These are phyloP conservation scores for Ligdia adustata DNA, from an alignment of 2,888 invertebrate species.

Conservation along the genomic window DNA sequence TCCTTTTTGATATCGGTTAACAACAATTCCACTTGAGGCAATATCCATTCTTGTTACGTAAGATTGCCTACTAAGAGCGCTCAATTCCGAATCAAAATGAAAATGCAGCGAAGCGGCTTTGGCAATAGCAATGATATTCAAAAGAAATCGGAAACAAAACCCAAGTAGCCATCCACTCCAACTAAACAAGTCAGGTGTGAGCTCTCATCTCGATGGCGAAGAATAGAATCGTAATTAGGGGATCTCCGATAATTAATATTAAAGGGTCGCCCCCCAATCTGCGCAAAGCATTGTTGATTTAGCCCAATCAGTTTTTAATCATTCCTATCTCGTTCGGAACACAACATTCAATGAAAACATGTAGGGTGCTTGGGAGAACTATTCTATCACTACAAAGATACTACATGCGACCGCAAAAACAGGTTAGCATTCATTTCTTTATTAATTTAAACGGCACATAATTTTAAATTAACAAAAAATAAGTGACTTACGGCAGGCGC, in stretches of 20 bases:
- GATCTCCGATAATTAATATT: slow-evolving; percentile 75
- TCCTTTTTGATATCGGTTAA: too few relatives aligned
- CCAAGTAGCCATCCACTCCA: slow-evolving; percentile 37
- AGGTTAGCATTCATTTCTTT: too few relatives aligned
- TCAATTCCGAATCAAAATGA: too few relatives aligned
- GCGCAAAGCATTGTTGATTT: slow-evolving; percentile 57
- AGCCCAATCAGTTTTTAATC: slow-evolving; percentile 67
- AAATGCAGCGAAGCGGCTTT: neutral
- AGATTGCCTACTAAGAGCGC: neutral
- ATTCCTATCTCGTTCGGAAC: slow-evolving; percentile 23
- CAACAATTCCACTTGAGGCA: slow-evolving; percentile 47
- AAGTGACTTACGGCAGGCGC: too few relatives aligned
- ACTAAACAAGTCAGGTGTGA: slow-evolving; percentile 74
- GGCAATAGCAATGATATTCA: slow-evolving; percentile 71
- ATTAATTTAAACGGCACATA: too few relatives aligned
- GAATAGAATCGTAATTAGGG: slow-evolving; percentile 73
- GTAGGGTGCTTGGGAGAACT: slow-evolving; percentile 1
- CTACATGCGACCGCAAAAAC: too few relatives aligned
- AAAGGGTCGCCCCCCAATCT: slow-evolving; percentile 69
- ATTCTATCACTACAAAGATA: too few relatives aligned
- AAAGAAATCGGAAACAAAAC: slow-evolving; percentile 66
- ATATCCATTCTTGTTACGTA: slow-evolving; percentile 38
- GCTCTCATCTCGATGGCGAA: slow-evolving; percentile 57
- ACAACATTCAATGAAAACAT: neutral
- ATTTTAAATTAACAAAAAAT: too few relatives aligned